Evolutionary conservation across 2,888 invertebrate species (phyloP), one percentile per base, ranked within the genome.

Genomic region (Mythimna pallens): DNA sequence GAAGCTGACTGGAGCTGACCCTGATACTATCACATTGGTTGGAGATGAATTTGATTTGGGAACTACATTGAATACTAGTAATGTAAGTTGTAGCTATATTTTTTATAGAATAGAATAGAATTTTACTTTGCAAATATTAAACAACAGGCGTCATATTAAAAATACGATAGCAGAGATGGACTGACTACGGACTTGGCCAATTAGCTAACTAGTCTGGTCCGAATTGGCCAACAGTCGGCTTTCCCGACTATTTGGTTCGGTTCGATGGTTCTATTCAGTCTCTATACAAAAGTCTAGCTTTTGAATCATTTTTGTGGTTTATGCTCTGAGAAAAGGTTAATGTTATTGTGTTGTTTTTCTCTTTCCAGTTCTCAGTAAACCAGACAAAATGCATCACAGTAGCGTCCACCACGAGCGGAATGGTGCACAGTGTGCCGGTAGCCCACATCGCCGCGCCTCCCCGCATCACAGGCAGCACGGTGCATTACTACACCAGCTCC

Each of bases 31-130:
- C 14, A 95, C 95, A 8, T 90, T 96, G 78, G 95, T 95, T 70
- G 95, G 96, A 0, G 96, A 96, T 76, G 96, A 96, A 87, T 96
- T 96, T 78, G 96, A 96, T 90, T 89, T 96, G 78, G 95, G 96
- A n/a, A 91, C 94, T 5, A 95, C 96, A 17, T 90, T 96, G 74
- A 95, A 95, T 80, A 93, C 94, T 7, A 93, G 81, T 74, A 94
- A 93, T 86, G 96, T 96, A 91, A 94, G 94, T 93, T 62, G 10
- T n/a, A 43, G 25, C 20, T 10, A 20, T 22, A n/a, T 36, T 59
- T 58, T 54, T 0, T n/a, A 50, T 30, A 30, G 30, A 30, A 30
- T 30, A 30, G 30, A 30, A 30, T 30, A 30, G 30, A 30, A 30
- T 30, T 30, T 30, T 30, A 30, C 3, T 30, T 30, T 30, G 3